Base-by-base conservation (phyloP, 2,888 invertebrate genomes). In the Sinhomidia bicolor region DNA sequence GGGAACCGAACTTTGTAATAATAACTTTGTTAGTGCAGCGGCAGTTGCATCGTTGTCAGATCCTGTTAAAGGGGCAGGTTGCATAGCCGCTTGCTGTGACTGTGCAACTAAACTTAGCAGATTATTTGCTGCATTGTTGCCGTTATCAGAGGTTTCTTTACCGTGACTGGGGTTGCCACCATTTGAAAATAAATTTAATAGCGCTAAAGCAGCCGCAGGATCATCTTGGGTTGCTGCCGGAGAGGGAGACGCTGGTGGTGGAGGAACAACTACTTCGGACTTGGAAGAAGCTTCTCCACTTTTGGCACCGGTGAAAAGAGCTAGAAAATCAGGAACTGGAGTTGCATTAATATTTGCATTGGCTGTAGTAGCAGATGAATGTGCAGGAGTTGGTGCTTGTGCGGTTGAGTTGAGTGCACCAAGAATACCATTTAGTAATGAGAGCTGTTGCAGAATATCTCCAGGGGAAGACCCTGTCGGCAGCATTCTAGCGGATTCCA, bases 351-450 rank as follows among this genome's bases (percentile, higher is more conserved):
- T 44, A 41, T 81, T 85, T 32, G 44, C 71, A 44, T 41, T 29
- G 17, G 36, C 17, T 71, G 74, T 36, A 12, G 41, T 6, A 7
- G 81, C 9, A 29, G 74, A 9, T 0, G 74, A 10, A 10, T 32
- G 44, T 17, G 62, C 23, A 54, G 68, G 26, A 9, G 71, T 65
- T 41, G 47, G 57, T n/a, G 85, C 65, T n/a, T 81, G 71, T 23
- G 85, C 76, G 6, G 87, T 57, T 26, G 91, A 79, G 23, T 89
- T 88, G 20, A 83, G 86, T 80, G 79, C 84, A 51, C 89, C 84
- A 23, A 92, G 80, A 23, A 92, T 85, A 47, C 91, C 89, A 82
- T 89, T 90, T 3, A 91, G 65, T 17, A 91, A 79, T 0, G 91
- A 85, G 9, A 92, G 74, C 32, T 90, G 91, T 26, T 91, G 89